Base-by-base conservation (phyloP, 2,113 vertebrate species). In the Struthidea cinerea region DNA sequence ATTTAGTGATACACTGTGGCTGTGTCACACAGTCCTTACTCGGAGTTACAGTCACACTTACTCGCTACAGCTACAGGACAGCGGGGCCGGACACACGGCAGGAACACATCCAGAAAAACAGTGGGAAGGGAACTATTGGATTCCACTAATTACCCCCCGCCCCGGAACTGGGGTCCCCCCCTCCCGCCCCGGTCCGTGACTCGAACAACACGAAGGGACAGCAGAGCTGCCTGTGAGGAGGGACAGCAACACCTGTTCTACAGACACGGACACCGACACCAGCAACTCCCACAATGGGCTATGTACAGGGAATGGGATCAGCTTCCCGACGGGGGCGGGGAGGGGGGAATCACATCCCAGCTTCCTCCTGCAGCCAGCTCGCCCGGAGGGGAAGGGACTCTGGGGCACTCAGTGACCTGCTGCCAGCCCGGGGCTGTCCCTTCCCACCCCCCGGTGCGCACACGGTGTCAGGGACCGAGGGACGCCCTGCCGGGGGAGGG, bases 41-140 rank as follows among this genome's bases (percentile, higher is more conserved):
- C 98, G 98, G 98, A 98, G 96, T 98, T 98, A 98, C 98, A 98
- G 98, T 98, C 98, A 99, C 98, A 98, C 98, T 97, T 98, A 98
- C 97, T 97, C 97, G 98, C 98, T 98, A 99, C 99, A 98, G 99
- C 98, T 98, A 98, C 97, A 98, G 98, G 98, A 98, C 98, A 98
- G 98, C 98, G 96, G 98, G 98, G 98, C 98, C 98, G 97, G 98
- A 98, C 98, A 99, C 98, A 97, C 97, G 96, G 97, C 97, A 98
- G 92, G 98, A 98, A 99, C 98, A 98, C 98, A 98, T 98, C 98
- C 97, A 97, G 98, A 98, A 98, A 98, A 98, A 98, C 97, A 98
- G 97, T 96, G 98, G 98, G 96, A 97, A 97, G 96, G 96, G 98
- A 98, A 98, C 97, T 94, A 96, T 96, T 78, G 73, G 70, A 88